These are phyloP conservation scores for Antheraea assamensis DNA, from an alignment of 2,888 invertebrate species.

Conservation along the genomic window DNA sequence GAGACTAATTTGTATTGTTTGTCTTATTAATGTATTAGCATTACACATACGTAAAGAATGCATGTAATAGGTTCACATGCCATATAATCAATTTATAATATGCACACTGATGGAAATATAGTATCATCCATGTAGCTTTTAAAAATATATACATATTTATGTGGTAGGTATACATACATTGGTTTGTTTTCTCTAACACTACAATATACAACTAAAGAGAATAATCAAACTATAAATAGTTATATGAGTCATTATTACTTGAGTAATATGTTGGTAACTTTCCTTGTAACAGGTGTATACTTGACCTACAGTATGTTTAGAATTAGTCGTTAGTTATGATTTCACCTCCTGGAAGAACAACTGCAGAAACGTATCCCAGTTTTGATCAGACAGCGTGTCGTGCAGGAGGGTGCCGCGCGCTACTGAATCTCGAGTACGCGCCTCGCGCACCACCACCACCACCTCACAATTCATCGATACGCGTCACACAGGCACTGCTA, in stretches of 20 bases:
- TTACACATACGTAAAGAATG: no score
- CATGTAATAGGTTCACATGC: no score
- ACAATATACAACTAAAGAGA: no score
- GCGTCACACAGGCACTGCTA: background rate
- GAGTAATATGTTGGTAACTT: background rate
- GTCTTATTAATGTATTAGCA: no score
- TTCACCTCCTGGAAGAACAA: constrained; percentile 9
- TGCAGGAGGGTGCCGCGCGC: background rate
- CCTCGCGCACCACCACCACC: constrained; percentile 1
- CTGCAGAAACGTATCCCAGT: background rate
- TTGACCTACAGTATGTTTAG: background rate
- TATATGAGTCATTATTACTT: background rate
- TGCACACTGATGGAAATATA: no score
- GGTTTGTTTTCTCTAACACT: no score
- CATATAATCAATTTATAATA: no score
- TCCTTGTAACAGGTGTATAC: background rate
- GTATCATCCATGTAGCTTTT: no score
- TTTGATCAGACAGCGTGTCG: background rate
- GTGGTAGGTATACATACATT: no score
- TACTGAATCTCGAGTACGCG: background rate
- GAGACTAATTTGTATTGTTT: no score
- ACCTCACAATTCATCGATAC: background rate
- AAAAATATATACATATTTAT: no score
- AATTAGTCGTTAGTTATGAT: background rate
- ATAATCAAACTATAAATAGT: no score